These are phyloP conservation scores for Neoniphon sammara DNA, from an alignment of 2,797 vertebrate species.

Conservation along the genomic window DNA sequence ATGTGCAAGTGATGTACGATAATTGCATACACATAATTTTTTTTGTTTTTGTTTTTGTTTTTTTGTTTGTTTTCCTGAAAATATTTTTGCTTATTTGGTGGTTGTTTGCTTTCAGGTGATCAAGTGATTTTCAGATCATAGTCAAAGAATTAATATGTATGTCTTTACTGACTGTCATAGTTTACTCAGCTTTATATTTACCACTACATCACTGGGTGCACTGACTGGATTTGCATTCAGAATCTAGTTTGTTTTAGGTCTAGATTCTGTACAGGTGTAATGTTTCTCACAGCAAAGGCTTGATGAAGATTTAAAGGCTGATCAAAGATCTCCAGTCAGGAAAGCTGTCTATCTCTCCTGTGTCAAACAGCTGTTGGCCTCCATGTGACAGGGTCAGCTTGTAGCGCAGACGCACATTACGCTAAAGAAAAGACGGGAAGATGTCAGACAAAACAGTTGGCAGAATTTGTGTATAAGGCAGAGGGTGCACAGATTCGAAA, in stretches of 20 bases:
- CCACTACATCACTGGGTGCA: background rate
- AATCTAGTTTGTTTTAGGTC: background rate
- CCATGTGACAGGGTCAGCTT: slow-evolving; percentile 84
- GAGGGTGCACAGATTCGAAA: no score
- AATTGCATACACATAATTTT: no score
- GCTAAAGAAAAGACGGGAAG: slow-evolving; percentile 62
- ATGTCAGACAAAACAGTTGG: background rate
- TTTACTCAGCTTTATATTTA: background rate
- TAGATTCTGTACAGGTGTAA: background rate
- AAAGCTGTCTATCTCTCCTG: slow-evolving; percentile 84
- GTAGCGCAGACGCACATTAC: slow-evolving; percentile 84
- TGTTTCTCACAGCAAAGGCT: background rate
- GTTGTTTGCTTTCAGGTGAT: background rate
- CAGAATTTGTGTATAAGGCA: background rate
- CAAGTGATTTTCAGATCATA: background rate
- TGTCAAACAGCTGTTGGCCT: slow-evolving; percentile 73
- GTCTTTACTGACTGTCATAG: no score
- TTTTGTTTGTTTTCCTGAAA: no score
- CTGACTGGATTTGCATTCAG: background rate
- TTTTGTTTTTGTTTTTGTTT: no score
- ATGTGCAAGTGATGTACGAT: no score
- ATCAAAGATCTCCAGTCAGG: slow-evolving; percentile 81
- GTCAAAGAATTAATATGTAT: no score
- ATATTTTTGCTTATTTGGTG: no score
- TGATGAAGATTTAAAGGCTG: slow-evolving; percentile 14